Percentiles rank a stretch among this genome's conserved stretches.
Conservation (phyloP, 2,113 vertebrate species). For the Engystomops pustulosus region DNA sequence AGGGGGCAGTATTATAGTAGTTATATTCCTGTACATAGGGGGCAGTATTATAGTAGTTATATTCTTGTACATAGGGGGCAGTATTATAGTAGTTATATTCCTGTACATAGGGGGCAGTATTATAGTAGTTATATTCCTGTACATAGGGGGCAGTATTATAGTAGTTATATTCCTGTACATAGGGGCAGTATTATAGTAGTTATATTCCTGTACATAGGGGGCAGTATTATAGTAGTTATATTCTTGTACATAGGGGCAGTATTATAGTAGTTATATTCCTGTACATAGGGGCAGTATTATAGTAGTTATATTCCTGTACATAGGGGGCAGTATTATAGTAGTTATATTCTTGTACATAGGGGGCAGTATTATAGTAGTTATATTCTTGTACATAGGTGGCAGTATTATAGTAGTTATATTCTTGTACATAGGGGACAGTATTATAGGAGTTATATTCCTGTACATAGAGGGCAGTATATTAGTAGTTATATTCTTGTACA, state of each 20-base stretch:
- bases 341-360: neutral
- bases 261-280: too few species aligned
- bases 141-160: neutral
- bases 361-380: slow-evolving; percentile 10
- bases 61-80: neutral
- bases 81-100: neutral
- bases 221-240: too few species aligned
- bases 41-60: neutral
- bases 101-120: neutral
- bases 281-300: too few species aligned
- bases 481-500: slow-evolving; percentile 9
- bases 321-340: slow-evolving; percentile 8
- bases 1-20: neutral
- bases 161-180: neutral
- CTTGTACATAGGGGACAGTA: neutral
- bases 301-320: neutral
- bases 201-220: neutral
- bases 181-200: slow-evolving; percentile 3
- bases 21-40: too few species aligned
- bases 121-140: slow-evolving; percentile 5
- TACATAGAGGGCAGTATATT: neutral
- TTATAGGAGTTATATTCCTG: slow-evolving; percentile 10
- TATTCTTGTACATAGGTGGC: neutral
- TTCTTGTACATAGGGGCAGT: too few species aligned
- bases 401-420: slow-evolving; percentile 13